phyloP scores from a whole-genome alignment of 2,888 invertebrate species.

The Agrenia bidenticulata region DNA sequence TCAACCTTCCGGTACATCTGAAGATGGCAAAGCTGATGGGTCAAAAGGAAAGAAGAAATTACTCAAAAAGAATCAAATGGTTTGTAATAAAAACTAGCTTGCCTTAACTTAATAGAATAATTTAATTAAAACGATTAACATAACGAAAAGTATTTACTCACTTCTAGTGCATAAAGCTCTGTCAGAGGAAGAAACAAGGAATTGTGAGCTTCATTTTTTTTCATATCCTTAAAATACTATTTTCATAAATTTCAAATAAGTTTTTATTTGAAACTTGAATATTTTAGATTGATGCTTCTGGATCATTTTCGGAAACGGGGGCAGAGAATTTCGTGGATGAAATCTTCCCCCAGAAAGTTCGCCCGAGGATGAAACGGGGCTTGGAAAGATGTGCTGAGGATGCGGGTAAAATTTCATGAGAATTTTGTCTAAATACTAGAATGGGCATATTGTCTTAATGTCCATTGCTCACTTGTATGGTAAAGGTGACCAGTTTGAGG shows the following conservation, averaged over 20 bases:
- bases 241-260: neutral
- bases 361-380: neutral
- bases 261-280: no score
- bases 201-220: conserved; percentile 5
- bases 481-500: neutral
- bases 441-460: neutral
- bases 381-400: conserved; percentile 19
- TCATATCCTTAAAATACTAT: neutral
- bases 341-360: conserved; percentile 11
- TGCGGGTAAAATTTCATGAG: conserved; percentile 7
- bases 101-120: no score
- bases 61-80: conserved; percentile 14
- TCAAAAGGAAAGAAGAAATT: neutral
- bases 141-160: neutral
- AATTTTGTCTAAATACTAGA: no score
- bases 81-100: neutral
- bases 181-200: conserved; percentile 17
- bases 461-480: neutral
- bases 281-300: conserved; percentile 1
- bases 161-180: conserved; percentile 11
- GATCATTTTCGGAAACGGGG: neutral
- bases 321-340: conserved; percentile 2
- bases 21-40: neutral
- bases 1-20: neutral
- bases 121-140: no score